Evolutionary conservation across 2,888 invertebrate genomes (phyloP).

Genomic region (Acronicta leporina): DNA sequence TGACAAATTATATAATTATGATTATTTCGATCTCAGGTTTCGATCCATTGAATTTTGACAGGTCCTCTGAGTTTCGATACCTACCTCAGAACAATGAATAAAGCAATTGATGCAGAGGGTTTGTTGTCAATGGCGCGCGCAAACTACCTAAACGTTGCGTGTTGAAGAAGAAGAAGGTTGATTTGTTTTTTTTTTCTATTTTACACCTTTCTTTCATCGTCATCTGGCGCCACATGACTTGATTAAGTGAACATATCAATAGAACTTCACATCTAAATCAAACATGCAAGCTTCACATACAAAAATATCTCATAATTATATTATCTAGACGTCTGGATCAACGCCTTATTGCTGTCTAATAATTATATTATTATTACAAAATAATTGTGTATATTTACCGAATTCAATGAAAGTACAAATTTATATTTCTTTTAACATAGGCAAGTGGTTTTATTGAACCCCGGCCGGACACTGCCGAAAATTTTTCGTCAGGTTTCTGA

Average conservation of each 20-base stretch:
- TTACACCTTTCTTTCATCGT: not conserved
- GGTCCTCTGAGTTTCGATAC: too few relatives aligned
- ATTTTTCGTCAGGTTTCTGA: too few relatives aligned
- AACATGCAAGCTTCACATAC: conserved; percentile 63
- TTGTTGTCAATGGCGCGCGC: too few relatives aligned
- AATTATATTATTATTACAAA: conserved; percentile 49
- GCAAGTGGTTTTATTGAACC: conserved; percentile 7
- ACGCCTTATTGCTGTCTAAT: conserved; percentile 62
- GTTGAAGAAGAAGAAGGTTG: too few relatives aligned
- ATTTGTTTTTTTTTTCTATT: not conserved
- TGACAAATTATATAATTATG: too few relatives aligned
- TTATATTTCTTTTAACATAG: conserved; percentile 16
- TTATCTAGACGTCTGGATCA: conserved; percentile 55
- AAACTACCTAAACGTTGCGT: too few relatives aligned
- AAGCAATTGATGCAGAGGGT: too few relatives aligned
- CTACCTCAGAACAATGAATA: too few relatives aligned
- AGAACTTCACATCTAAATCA: conserved; percentile 52
- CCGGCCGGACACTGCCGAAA: too few relatives aligned
- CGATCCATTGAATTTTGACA: too few relatives aligned
- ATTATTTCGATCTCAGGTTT: too few relatives aligned
- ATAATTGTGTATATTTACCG: conserved; percentile 35
- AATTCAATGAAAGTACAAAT: conserved; percentile 24
- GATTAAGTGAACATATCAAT: conserved; percentile 48
- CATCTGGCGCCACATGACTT: not conserved
- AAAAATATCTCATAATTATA: conserved; percentile 70